Percentiles rank a stretch among this genome's conserved stretches.
These are phyloP conservation scores for Acanthoscelides obtectus DNA, from an alignment of 2,888 invertebrate genomes.

Conservation along the genomic window DNA sequence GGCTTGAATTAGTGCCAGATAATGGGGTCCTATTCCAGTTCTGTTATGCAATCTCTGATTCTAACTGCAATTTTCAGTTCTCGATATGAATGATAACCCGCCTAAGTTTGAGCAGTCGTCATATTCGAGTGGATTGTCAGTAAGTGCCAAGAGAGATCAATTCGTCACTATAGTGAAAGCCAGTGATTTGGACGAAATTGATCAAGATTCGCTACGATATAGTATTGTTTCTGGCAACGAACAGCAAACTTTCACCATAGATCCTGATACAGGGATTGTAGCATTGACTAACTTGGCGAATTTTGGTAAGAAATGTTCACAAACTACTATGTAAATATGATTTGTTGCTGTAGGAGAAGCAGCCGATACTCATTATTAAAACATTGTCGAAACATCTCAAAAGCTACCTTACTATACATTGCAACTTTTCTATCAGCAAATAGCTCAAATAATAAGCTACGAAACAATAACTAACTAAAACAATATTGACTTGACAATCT, in stretches of 20 bases:
- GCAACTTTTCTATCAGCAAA: no score
- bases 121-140: constrained; percentile 72
- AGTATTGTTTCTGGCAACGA: constrained; percentile 81
- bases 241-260: constrained; percentile 66
- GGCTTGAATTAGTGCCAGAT: no score
- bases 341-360: not conserved
- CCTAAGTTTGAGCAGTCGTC: constrained; percentile 80
- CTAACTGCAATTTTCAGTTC: constrained; percentile 50
- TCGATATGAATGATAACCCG: constrained; percentile 88
- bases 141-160: constrained; percentile 79
- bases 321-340: not conserved
- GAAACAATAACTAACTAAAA: no score
- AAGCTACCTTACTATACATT: no score
- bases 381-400: no score
- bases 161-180: constrained; percentile 85
- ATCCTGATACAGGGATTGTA: constrained; percentile 58
- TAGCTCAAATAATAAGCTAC: no score
- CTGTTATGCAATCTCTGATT: no score
- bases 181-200: constrained; percentile 80
- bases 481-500: no score
- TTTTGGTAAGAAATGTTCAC: constrained; percentile 54
- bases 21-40: no score
- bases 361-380: no score
- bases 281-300: constrained; percentile 71
- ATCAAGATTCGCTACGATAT: constrained; percentile 69